These are phyloP conservation scores for Temnothorax nylanderi DNA, from an alignment of 1,140 invertebrate species.

Conservation along the genomic window DNA sequence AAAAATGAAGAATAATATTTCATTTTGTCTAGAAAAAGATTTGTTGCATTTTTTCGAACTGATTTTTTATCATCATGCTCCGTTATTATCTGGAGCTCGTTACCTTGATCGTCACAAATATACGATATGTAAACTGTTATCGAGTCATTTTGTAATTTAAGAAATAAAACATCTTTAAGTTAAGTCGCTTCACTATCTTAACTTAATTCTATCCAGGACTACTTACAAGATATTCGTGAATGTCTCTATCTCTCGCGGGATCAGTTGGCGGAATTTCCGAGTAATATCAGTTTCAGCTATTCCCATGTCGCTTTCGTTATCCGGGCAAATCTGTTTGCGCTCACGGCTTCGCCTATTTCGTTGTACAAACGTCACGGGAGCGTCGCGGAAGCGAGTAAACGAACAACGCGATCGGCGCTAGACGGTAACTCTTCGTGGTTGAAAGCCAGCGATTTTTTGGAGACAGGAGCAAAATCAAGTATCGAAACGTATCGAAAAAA, in stretches of 20 bases:
- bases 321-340: slow-evolving; percentile 47
- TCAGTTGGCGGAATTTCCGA: not conserved
- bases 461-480: not conserved
- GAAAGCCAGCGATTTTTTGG: not conserved
- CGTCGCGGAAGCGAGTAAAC: slow-evolving; percentile 35
- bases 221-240: slow-evolving; percentile 20
- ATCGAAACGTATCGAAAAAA: not conserved
- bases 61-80: too few relatives aligned
- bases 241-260: slow-evolving; percentile 34
- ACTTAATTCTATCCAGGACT: not conserved
- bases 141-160: not conserved
- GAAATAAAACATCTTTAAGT: not conserved
- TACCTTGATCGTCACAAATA: too few relatives aligned
- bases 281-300: slow-evolving; percentile 40
- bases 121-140: not conserved
- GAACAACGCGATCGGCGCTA: not conserved
- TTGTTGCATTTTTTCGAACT: too few relatives aligned
- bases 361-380: slow-evolving; percentile 47
- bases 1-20: too few relatives aligned
- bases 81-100: too few relatives aligned
- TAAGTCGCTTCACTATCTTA: too few relatives aligned
- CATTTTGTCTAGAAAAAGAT: too few relatives aligned
- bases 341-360: slow-evolving; percentile 46
- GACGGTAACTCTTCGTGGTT: not conserved
- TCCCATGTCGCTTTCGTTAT: slow-evolving; percentile 55